These are phyloP conservation scores for Nephrotoma flavescens DNA, from an alignment of 2,888 invertebrate genomes.

Conservation along the genomic window DNA sequence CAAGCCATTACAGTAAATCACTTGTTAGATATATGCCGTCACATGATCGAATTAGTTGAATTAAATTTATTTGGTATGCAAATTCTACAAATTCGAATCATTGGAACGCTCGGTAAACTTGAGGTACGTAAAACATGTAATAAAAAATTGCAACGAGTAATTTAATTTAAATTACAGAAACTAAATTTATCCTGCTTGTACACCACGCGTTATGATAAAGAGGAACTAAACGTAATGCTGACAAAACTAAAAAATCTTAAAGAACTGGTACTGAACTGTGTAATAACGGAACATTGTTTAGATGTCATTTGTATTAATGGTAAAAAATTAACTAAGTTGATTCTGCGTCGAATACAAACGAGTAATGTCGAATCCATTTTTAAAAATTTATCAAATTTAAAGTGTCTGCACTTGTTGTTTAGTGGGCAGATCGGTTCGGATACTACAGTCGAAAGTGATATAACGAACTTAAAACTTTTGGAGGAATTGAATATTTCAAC, in stretches of 20 bases:
- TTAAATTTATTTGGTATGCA: not conserved
- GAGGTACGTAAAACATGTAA: not conserved
- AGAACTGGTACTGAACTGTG: not conserved
- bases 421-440: too few species aligned
- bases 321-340: not conserved
- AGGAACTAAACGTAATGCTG: not conserved
- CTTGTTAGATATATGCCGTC: not conserved
- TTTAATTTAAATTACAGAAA: not conserved
- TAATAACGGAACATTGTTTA: not conserved
- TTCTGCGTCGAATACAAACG: not conserved
- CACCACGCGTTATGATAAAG: not conserved
- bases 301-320: not conserved
- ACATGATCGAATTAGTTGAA: not conserved
- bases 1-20: not conserved
- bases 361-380: not conserved
- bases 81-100: not conserved
- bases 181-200: not conserved
- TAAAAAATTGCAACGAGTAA: not conserved
- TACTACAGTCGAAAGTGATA: too few species aligned
- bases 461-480: too few species aligned
- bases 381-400: not conserved
- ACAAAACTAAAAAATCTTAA: not conserved
- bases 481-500: too few species aligned
- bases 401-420: not conserved
- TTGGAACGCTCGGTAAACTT: not conserved